Conservation (phyloP, 2,888 invertebrate genomes). For the Yponomeuta evonymella region DNA sequence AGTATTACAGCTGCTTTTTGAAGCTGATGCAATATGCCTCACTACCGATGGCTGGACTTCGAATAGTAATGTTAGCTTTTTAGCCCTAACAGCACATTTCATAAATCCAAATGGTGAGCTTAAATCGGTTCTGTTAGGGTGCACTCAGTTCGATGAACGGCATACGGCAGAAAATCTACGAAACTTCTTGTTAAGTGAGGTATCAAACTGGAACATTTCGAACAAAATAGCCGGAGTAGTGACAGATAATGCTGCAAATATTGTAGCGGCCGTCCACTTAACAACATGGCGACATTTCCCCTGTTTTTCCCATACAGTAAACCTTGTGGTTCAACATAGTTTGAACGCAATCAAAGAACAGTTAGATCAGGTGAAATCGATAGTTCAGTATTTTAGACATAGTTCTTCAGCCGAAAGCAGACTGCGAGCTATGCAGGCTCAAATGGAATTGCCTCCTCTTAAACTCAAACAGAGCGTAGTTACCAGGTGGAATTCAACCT, state of each 20-base stretch:
- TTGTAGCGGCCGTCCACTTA: constrained; percentile 24
- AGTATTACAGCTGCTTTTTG: constrained; percentile 6
- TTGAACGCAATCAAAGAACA: constrained; percentile 4
- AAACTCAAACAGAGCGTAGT: constrained; percentile 15
- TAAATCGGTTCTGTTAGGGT: constrained; percentile 14
- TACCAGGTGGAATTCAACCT: constrained; percentile 6
- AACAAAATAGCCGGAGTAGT: constrained; percentile 14
- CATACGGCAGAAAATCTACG: constrained; percentile 14
- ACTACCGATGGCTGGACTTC: constrained; percentile 14
- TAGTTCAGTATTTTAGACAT: constrained; percentile 16
- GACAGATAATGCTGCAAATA: constrained; percentile 27
- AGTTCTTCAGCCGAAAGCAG: constrained; percentile 13
- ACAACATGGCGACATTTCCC: constrained; percentile 25
- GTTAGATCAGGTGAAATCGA: constrained; percentile 12
- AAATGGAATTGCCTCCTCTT: constrained; percentile 9
- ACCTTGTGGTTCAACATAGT: constrained; percentile 17
- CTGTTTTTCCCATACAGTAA: constrained; percentile 28
- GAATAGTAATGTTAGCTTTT: constrained; percentile 12
- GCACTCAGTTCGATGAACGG: constrained; percentile 14
- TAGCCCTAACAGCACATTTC: constrained; percentile 16
- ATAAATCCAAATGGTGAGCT: constrained; percentile 9
- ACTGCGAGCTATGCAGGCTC: constrained; percentile 12
- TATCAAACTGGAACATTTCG: constrained; percentile 7
- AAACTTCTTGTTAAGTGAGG: constrained; percentile 10
- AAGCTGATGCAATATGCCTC: constrained; percentile 14